Conservation (phyloP, 2,888 invertebrate species). For the Agonopterix heracliana region DNA sequence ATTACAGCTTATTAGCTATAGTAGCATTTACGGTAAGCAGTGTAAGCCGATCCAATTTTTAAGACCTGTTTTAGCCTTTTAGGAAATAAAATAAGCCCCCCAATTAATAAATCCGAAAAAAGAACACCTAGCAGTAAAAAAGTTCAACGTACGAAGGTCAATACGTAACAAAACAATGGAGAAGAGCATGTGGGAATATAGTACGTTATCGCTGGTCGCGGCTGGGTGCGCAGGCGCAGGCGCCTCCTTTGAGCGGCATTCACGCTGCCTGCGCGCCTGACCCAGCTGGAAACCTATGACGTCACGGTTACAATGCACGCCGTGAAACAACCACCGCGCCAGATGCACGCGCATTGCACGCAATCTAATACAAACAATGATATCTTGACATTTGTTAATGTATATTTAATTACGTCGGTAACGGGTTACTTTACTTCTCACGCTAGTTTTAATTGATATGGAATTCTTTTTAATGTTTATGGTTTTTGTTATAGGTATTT, state of each 20-base stretch:
- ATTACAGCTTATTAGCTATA: no score
- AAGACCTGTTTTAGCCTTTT: background rate
- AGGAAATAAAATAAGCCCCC: no score
- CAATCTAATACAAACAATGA: background rate
- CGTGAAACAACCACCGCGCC: background rate
- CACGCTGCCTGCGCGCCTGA: conserved; percentile 4
- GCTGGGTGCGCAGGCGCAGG: conserved; percentile 46
- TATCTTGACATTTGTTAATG: background rate
- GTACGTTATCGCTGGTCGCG: conserved; percentile 22
- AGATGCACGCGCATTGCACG: background rate
- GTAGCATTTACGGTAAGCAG: no score
- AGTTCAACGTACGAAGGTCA: conserved; percentile 9
- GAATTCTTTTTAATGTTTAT: no score
- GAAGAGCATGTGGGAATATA: conserved; percentile 31
- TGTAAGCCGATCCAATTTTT: background rate
- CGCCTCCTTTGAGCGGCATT: conserved; percentile 18
- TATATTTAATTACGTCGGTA: background rate
- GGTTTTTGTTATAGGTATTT: no score
- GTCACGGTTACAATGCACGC: background rate
- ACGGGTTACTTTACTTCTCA: background rate
- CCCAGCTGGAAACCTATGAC: conserved; percentile 2
- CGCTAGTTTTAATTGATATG: background rate
- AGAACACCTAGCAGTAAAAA: background rate
- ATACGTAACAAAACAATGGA: conserved; percentile 27
- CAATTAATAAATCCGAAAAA: no score